These are phyloP conservation scores for Cenopis cana DNA, from an alignment of 2,888 invertebrate genomes.

Conservation along the genomic window DNA sequence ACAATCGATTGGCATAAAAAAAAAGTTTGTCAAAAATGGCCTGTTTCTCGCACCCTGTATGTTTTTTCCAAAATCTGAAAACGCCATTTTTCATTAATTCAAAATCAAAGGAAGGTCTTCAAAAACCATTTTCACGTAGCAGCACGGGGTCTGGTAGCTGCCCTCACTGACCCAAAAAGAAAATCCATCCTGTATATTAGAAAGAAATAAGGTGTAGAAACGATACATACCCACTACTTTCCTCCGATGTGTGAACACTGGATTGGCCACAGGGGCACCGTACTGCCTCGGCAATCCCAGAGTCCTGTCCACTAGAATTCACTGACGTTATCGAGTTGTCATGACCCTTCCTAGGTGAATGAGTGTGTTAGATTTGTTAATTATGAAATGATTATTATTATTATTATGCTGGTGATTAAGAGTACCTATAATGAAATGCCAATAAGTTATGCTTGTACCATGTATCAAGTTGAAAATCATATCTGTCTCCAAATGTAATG, in stretches of 20 bases:
- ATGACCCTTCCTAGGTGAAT: constrained; percentile 73
- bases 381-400: constrained; percentile 33
- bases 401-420: constrained; percentile 9
- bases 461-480: constrained; percentile 2
- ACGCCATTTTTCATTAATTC: too few species aligned
- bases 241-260: constrained; percentile 87
- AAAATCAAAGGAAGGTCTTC: too few species aligned
- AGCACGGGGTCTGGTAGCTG: too few species aligned
- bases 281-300: constrained; percentile 87
- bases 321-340: constrained; percentile 92
- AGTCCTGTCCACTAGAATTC: constrained; percentile 93
- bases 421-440: constrained; percentile 7
- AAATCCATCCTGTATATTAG: too few species aligned
- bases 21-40: too few species aligned
- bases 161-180: too few species aligned
- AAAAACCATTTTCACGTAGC: too few species aligned
- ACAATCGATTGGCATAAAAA: too few species aligned
- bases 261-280: constrained; percentile 89
- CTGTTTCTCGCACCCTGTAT: too few species aligned
- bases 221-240: constrained; percentile 87
- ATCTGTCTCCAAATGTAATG: background rate
- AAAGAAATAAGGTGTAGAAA: background rate
- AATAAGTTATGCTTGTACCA: background rate
- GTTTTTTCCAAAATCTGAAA: too few species aligned
- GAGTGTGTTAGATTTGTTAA: constrained; percentile 45